These are phyloP conservation scores for Porites australiensis DNA, from an alignment of 64 coral and sea anemone species.

Conservation along the genomic window DNA sequence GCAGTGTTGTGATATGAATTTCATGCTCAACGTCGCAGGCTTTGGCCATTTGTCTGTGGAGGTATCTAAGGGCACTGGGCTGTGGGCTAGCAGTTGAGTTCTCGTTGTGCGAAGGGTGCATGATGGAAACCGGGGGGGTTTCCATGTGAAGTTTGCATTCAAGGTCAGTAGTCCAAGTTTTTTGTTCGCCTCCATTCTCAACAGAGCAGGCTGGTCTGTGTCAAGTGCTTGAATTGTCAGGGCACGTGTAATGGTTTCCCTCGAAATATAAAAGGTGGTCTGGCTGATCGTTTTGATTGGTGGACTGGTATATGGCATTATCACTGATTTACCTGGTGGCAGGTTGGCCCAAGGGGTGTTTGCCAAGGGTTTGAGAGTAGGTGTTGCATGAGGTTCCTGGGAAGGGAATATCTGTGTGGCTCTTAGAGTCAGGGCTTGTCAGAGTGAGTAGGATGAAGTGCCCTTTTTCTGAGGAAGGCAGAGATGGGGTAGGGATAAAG, in stretches of 20 bases:
- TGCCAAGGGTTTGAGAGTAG: not conserved
- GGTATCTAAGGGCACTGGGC: constrained; percentile 7
- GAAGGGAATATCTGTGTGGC: constrained; percentile 9
- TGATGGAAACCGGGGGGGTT: not conserved
- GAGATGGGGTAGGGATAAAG: not conserved
- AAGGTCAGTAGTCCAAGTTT: not conserved
- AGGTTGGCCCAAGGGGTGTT: constrained; percentile 27
- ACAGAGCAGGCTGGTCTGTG: constrained; percentile 43
- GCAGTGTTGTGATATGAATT: constrained; percentile 27
- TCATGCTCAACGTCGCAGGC: constrained; percentile 17
- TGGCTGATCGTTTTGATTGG: constrained; percentile 21
- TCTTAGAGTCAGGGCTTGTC: not conserved
- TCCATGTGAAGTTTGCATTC: constrained; percentile 16
- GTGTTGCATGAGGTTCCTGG: constrained; percentile 54
- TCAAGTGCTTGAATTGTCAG: constrained; percentile 50
- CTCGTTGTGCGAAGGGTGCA: not conserved
- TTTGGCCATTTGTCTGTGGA: not conserved
- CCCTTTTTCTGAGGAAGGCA: not conserved
- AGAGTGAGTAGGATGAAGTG: not conserved
- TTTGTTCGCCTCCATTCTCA: constrained; percentile 52
- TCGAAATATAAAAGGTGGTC: not conserved
- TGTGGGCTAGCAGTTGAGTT: constrained; percentile 1
- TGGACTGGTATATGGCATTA: constrained; percentile 36
- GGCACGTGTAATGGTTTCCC: not conserved
- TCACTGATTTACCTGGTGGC: not conserved